Conservation (phyloP, 2,888 invertebrate species). For the Microdon myrmicae region DNA sequence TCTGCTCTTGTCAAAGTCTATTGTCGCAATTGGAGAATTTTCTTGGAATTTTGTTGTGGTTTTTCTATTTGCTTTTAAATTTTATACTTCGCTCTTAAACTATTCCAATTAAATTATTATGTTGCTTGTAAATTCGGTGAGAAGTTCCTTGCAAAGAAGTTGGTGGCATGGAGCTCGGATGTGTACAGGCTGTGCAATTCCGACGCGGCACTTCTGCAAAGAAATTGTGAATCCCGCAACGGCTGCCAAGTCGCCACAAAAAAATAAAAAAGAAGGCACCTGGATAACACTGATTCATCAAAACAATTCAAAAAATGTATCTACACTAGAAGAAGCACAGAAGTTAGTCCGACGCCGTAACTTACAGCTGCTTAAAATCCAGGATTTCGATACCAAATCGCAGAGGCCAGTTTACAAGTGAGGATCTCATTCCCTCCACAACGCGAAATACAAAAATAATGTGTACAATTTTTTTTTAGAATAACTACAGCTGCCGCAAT, state of each 20-base stretch:
- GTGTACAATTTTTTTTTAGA: conserved; percentile 11
- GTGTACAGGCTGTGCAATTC: background rate
- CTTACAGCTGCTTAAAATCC: conserved; percentile 75
- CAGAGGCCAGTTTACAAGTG: conserved; percentile 76
- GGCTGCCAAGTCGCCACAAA: conserved; percentile 9
- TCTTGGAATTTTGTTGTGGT: too few relatives aligned
- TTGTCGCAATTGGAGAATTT: too few relatives aligned
- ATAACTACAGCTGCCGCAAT: conserved; percentile 55
- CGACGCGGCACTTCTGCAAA: background rate
- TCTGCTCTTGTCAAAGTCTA: too few relatives aligned
- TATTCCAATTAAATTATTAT: too few relatives aligned
- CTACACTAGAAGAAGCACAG: conserved; percentile 76
- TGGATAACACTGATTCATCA: conserved; percentile 75
- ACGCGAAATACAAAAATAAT: background rate
- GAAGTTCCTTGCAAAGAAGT: conserved; percentile 13
- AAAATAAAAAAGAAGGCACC: conserved; percentile 43
- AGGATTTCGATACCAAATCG: conserved; percentile 75
- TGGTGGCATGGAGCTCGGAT: conserved; percentile 9
- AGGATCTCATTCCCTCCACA: background rate
- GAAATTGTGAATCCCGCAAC: conserved; percentile 8
- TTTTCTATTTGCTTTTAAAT: too few relatives aligned
- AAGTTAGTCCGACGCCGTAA: conserved; percentile 76
- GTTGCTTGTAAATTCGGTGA: too few relatives aligned
- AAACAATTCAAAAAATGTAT: conserved; percentile 71
- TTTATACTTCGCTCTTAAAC: too few relatives aligned